phyloP scores from a whole-genome alignment of 2,797 vertebrate genomes.

The Vultur gryphus region DNA sequence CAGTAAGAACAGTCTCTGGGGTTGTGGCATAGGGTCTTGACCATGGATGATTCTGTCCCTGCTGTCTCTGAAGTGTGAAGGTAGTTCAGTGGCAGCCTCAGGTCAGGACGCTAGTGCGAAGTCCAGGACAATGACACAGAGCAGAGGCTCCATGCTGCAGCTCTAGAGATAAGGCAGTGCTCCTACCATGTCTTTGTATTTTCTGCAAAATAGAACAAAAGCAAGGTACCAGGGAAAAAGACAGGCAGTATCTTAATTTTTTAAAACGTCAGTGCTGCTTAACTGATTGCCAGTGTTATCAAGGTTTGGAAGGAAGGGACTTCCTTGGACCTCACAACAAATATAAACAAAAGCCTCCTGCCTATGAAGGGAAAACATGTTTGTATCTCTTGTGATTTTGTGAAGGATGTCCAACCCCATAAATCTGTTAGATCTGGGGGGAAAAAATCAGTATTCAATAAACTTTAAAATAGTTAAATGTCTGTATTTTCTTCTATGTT shows the following conservation, averaged over 20 bases:
- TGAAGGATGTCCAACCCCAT: not conserved
- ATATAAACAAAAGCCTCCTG: not conserved
- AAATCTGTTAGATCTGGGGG: not conserved
- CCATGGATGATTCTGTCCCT: not conserved
- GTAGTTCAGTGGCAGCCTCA: not conserved
- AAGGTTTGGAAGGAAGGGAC: not conserved
- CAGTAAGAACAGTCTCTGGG: not conserved
- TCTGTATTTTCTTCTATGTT: not conserved
- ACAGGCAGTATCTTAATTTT: not conserved
- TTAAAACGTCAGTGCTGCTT: not conserved
- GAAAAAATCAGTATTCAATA: not conserved
- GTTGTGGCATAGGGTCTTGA: not conserved
- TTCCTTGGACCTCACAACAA: not conserved
- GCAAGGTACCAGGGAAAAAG: not conserved
- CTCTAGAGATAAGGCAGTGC: not conserved
- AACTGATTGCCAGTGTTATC: not conserved
- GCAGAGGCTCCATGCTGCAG: not conserved
- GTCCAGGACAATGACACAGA: not conserved
- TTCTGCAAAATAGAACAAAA: not conserved
- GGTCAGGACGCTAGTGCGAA: not conserved
- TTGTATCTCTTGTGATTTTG: not conserved
- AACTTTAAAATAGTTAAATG: not conserved
- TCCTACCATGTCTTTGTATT: not conserved
- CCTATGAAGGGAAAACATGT: not conserved
- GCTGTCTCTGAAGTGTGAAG: not conserved